Base-by-base conservation (phyloP, 37 sponge, comb jelly and placozoan genomes). In the Halichondria panicea region DNA sequence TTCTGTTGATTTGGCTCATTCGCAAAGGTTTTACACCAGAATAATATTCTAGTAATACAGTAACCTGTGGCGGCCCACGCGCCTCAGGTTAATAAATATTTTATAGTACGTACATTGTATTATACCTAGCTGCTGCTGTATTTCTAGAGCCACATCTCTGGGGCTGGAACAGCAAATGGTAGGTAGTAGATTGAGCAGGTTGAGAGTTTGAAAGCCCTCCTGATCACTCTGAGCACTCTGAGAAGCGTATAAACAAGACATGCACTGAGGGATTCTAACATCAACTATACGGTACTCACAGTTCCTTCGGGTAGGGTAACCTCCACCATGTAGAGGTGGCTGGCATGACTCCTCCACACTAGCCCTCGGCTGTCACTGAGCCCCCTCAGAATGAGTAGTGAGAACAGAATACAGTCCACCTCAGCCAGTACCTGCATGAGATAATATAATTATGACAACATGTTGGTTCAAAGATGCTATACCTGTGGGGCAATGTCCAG, bases 401-500 rank as follows among this genome's bases (percentile, higher is more conserved):
- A 43, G 59, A 88, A 88, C 60, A 88, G 71, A 32, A 82, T 43
- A 39, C 78, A 31, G 36, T 76, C 88, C 22, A 88, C 75, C 36
- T 82, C 66, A 34, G 60, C 44, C 18, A 81, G 22, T 1, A 88
- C 73, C 83, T 82, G 59, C 15, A 48, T 15, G 15, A 48, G 52
- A 48, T 15, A 48, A n/a, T n/a, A n/a, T n/a, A 48, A 41, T 24
- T 7, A 48, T 11, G 52, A 48, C 15, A 18, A 48, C 15, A 48
- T 11, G 15, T 24, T 24, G 2, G 24, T 63, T 4, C 30, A 48
- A 15, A 15, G 15, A 15, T 48, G 52, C 7, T 61, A 60, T 68
- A 89, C 89, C 25, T 25, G 55, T 22, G 87, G 68, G 42, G 91
- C 79, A 71, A 90, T 81, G 34, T 90, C 91, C 33, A 90, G 43